Percentiles rank a stretch among this genome's conserved stretches.
Evolutionary conservation across 1,140 invertebrate genomes (phyloP).

Genomic region (Oreohelix idahoensis): DNA sequence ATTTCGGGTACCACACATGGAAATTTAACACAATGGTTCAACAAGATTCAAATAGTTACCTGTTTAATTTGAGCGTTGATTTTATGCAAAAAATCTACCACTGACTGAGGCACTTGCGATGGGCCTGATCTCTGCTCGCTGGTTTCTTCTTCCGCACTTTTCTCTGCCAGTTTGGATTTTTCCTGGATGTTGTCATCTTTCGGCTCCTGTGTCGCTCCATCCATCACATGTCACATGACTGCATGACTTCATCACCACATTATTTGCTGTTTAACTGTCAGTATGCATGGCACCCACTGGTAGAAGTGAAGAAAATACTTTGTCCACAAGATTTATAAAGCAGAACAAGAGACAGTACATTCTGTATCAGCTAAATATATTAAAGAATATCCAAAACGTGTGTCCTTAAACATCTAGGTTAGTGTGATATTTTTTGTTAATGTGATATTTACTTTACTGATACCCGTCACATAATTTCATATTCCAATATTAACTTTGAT

Average conservation of each 20-base stretch:
- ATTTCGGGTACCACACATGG: too few relatives aligned
- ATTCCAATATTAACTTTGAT: too few relatives aligned
- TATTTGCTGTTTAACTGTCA: neutral
- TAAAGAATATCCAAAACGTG: too few relatives aligned
- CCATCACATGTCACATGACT: constrained; percentile 43
- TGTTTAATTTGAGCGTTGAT: constrained; percentile 43
- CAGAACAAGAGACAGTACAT: too few relatives aligned
- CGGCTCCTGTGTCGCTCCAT: constrained; percentile 31
- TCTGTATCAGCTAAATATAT: too few relatives aligned
- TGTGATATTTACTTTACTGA: too few relatives aligned
- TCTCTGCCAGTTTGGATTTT: neutral
- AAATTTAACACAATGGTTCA: too few relatives aligned
- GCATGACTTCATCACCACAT: constrained; percentile 28
- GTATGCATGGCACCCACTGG: too few relatives aligned
- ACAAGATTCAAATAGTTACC: constrained; percentile 1
- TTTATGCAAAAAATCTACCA: constrained; percentile 29
- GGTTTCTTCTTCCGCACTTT: neutral
- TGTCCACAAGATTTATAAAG: neutral
- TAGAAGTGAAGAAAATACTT: too few relatives aligned
- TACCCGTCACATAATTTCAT: too few relatives aligned
- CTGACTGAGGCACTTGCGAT: neutral
- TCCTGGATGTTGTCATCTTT: constrained; percentile 21
- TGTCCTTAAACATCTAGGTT: too few relatives aligned
- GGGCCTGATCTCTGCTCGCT: neutral
- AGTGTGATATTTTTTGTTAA: too few relatives aligned